Percentiles rank a stretch among this genome's conserved stretches.
These are phyloP conservation scores for Acanthurus lineatus DNA, from an alignment of 2,797 vertebrate species.

Conservation along the genomic window DNA sequence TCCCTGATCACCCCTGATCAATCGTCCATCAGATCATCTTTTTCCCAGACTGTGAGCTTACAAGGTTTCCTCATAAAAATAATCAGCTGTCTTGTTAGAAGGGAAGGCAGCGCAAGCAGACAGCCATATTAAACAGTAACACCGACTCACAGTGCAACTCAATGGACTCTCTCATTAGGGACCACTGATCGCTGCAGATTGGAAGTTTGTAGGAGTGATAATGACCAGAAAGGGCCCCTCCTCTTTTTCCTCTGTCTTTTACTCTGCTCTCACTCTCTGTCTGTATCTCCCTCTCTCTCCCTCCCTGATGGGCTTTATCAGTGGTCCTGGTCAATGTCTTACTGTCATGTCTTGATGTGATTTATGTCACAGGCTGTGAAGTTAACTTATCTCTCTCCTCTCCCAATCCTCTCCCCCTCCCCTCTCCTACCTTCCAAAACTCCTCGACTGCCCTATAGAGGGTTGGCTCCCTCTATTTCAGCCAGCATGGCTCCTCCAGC, in stretches of 20 bases:
- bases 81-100: slow-evolving; percentile 21
- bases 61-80: slow-evolving; percentile 14
- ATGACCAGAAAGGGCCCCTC: slow-evolving; percentile 75
- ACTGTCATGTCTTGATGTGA: slow-evolving; percentile 93
- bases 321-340: slow-evolving; percentile 93
- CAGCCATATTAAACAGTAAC: slow-evolving; percentile 65
- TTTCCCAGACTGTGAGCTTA: slow-evolving; percentile 44
- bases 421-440: slow-evolving; percentile 23
- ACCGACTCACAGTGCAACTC: slow-evolving; percentile 57
- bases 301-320: slow-evolving; percentile 88
- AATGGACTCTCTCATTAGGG: slow-evolving; percentile 52
- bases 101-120: slow-evolving; percentile 57
- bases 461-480: slow-evolving; percentile 81
- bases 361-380: slow-evolving; percentile 92
- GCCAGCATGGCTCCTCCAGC: slow-evolving; percentile 89
- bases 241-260: slow-evolving; percentile 30
- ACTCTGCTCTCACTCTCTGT: slow-evolving; percentile 27
- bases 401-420: slow-evolving; percentile 44
- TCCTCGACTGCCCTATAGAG: slow-evolving; percentile 66
- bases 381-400: slow-evolving; percentile 91
- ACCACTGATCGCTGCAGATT: slow-evolving; percentile 60
- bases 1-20: slow-evolving; percentile 41
- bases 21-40: slow-evolving; percentile 34
- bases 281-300: slow-evolving; percentile 49
- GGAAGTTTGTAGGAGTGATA: slow-evolving; percentile 71